Conservation (phyloP, 2,113 vertebrate genomes). For the Siphamia tubifer region DNA sequence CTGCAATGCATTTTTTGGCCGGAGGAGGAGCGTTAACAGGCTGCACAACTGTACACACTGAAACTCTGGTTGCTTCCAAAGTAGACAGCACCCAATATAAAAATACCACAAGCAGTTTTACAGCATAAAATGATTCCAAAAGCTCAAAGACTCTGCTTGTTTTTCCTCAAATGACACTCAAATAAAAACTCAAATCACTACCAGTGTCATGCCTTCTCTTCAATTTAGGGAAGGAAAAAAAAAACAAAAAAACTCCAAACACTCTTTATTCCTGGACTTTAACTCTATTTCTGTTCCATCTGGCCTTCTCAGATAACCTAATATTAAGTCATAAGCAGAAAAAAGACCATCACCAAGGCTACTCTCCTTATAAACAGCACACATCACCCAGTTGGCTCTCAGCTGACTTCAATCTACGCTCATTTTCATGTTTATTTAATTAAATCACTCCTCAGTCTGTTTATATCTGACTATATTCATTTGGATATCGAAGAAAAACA, state of each 20-base stretch:
- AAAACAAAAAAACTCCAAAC: background rate
- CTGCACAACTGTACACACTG: background rate
- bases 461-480: no score
- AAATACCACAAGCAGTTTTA: background rate
- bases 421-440: background rate
- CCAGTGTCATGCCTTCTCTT: background rate
- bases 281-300: background rate
- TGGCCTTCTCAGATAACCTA: background rate
- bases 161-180: no score
- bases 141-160: no score
- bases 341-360: background rate
- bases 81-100: background rate
- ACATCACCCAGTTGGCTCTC: background rate
- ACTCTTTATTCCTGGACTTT: background rate
- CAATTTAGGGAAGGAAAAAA: no score
- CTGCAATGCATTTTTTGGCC: constrained; percentile 7
- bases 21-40: constrained; percentile 1
- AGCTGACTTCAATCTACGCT: background rate
- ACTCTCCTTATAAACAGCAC: background rate
- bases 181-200: background rate
- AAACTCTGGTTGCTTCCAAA: background rate
- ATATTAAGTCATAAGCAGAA: background rate
- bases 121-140: background rate
- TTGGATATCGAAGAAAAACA: background rate
- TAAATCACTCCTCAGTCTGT: background rate